A percentile compares a stretch with the other conserved stretches of the same genome.
These are phyloP conservation scores for Muscidifurax raptorellus DNA, from an alignment of 1,140 invertebrate genomes.

Conservation along the genomic window DNA sequence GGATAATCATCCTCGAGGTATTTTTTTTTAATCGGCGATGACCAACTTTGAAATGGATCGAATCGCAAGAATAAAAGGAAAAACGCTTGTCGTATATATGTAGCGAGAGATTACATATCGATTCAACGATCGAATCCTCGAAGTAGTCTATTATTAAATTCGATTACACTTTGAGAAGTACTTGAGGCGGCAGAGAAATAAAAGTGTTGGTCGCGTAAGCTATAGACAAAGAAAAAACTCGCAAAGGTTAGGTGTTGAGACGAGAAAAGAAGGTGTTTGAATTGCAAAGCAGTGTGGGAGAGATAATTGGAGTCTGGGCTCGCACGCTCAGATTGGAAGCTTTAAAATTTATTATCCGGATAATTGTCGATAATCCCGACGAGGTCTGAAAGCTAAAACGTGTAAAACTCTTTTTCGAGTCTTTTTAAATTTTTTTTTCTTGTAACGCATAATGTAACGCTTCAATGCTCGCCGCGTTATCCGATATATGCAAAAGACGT, in stretches of 20 bases:
- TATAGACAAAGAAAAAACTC: constrained; percentile 16
- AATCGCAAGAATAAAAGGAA: too few relatives aligned
- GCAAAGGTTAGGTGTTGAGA: constrained; percentile 10
- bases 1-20: too few relatives aligned
- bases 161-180: too few relatives aligned
- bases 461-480: too few relatives aligned
- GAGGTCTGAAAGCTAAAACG: neutral
- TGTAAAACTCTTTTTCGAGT: neutral
- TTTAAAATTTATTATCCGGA: constrained; percentile 18
- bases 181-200: neutral
- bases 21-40: neutral
- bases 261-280: constrained; percentile 23
- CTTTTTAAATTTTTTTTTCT: neutral
- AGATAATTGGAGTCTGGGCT: constrained; percentile 41
- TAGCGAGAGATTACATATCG: too few relatives aligned
- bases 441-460: neutral
- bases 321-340: neutral
- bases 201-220: neutral
- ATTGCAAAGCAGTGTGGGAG: constrained; percentile 41
- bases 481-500: too few relatives aligned
- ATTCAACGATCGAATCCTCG: too few relatives aligned
- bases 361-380: neutral
- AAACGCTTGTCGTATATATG: too few relatives aligned
- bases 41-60: too few relatives aligned
- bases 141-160: too few relatives aligned